phyloP scores from a whole-genome alignment of 2,888 invertebrate species.

The Lepeophtheirus nordmannii region DNA sequence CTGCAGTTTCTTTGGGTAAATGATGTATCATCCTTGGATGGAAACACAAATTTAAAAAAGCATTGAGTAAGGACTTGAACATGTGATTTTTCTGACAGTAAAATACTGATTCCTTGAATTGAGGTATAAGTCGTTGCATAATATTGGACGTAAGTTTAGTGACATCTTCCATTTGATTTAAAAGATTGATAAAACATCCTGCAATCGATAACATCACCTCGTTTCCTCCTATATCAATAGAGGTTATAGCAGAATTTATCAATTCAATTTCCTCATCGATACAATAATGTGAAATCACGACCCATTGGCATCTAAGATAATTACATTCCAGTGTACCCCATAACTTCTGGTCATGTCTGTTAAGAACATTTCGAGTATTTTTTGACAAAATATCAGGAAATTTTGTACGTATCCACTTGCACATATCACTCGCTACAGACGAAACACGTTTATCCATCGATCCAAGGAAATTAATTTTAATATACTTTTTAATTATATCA shows the following conservation, averaged over 20 bases:
- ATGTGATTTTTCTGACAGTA: background rate
- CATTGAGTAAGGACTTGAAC: background rate
- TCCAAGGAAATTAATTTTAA: background rate
- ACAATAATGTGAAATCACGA: background rate
- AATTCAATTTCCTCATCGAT: background rate
- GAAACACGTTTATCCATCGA: background rate
- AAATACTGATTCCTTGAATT: background rate
- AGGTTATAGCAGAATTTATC: background rate
- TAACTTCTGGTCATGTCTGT: background rate
- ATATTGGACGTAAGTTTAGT: background rate
- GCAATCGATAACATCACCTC: background rate
- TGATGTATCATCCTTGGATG: background rate
- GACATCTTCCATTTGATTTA: background rate
- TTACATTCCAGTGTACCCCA: background rate
- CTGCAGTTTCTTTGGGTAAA: background rate
- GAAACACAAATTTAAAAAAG: background rate
- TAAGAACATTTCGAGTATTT: background rate
- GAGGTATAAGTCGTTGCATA: background rate
- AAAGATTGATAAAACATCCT: background rate
- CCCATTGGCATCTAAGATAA: background rate
- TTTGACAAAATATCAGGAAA: background rate
- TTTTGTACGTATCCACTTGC: background rate
- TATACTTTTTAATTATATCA: background rate
- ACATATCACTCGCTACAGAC: background rate
- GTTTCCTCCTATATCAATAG: background rate